A percentile compares a stretch with the other conserved stretches of the same genome.
Evolutionary conservation across 2,113 vertebrate genomes (phyloP).

Genomic region (Procavia capensis): DNA sequence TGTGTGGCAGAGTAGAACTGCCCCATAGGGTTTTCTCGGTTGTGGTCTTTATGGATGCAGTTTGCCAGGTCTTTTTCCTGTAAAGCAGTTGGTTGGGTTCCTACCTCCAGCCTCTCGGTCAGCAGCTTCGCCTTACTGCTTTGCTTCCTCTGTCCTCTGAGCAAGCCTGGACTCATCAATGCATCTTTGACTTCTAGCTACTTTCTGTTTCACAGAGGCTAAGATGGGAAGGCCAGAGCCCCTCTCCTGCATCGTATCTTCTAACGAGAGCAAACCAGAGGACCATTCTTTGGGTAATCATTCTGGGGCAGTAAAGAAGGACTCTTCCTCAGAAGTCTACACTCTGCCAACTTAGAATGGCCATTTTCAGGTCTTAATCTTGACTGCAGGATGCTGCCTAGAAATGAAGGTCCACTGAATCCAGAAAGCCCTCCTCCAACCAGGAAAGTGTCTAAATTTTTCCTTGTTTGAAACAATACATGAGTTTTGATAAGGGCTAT

Average conservation of each 20-base stretch:
- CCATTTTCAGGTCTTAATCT: not conserved
- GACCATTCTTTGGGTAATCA: not conserved
- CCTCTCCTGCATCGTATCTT: not conserved
- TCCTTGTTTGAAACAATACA: constrained; percentile 51
- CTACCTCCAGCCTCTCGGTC: not conserved
- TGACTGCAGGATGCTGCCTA: not conserved
- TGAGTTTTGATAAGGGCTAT: constrained; percentile 14
- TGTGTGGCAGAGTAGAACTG: not conserved
- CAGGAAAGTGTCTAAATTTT: constrained; percentile 43
- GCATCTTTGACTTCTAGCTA: not conserved
- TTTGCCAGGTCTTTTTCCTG: not conserved
- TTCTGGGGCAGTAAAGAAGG: not conserved
- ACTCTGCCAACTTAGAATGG: not conserved
- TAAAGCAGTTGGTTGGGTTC: not conserved
- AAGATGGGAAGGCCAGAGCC: not conserved
- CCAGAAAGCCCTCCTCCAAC: not conserved
- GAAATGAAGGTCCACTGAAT: not conserved
- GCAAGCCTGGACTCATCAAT: not conserved
- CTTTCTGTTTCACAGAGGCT: constrained; percentile 44
- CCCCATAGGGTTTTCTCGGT: not conserved
- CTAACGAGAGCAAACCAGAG: not conserved
- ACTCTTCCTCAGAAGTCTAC: not conserved
- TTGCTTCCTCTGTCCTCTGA: not conserved
- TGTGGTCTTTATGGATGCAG: not conserved
- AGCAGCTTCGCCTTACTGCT: not conserved